phyloP scores from a whole-genome alignment of 1,140 invertebrate species.

The Dendroctonus ponderosae region DNA sequence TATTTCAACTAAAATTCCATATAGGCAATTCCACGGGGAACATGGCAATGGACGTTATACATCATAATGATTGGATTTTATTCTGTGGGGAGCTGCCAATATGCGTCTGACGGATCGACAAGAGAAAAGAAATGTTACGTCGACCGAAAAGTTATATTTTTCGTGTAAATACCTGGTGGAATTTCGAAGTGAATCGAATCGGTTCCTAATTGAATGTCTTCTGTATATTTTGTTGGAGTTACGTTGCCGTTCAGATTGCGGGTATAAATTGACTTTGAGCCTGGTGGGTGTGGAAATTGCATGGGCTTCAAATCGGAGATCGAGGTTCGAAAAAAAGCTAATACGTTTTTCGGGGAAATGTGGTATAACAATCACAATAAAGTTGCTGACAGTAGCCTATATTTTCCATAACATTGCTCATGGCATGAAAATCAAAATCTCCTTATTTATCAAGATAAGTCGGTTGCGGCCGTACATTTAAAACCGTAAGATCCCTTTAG shows the following conservation, averaged over 20 bases:
- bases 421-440: constrained; percentile 4
- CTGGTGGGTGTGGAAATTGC: too few species aligned
- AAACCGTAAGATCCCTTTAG: constrained; percentile 12
- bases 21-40: constrained; percentile 13
- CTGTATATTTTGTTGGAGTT: too few species aligned
- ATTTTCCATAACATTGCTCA: not conserved
- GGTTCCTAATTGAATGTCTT: constrained; percentile 17
- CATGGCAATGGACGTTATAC: constrained; percentile 24
- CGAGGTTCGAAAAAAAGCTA: too few species aligned
- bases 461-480: constrained; percentile 17
- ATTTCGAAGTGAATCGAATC: constrained; percentile 23
- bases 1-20: constrained; percentile 22
- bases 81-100: constrained; percentile 30
- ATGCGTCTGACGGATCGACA: constrained; percentile 25
- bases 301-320: too few species aligned
- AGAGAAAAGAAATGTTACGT: constrained; percentile 26
- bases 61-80: constrained; percentile 34
- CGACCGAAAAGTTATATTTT: constrained; percentile 19
- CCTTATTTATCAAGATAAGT: constrained; percentile 19
- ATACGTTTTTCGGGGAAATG: too few species aligned
- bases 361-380: too few species aligned
- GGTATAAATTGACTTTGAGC: too few species aligned
- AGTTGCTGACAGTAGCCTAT: not conserved
- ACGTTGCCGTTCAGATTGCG: too few species aligned
- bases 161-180: constrained; percentile 22